Evolutionary conservation across 2,797 vertebrate species (phyloP), one percentile per base, ranked within the genome.

Genomic region (Anas acuta): DNA sequence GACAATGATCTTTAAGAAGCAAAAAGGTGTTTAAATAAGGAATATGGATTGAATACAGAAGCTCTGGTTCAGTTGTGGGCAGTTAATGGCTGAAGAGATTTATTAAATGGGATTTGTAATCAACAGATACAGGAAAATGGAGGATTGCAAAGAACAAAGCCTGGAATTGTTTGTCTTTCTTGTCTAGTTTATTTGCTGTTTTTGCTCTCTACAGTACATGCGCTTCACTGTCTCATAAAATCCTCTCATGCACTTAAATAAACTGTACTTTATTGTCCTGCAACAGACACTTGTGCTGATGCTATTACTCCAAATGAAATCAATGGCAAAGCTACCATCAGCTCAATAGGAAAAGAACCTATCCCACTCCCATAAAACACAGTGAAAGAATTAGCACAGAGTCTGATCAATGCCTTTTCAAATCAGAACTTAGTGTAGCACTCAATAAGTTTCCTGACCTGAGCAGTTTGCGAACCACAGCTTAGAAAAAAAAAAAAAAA

Each of bases 291-390:
- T 95, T 92, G 67, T 85, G 71, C 72, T 91, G 94, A 93, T 84
- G 89, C 91, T 90, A 90, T 96, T 96, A 92, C 87, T 96, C 74
- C 85, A 92, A 89, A 93, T 93, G 74, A 96, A 96, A 96, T 95
- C 94, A 95, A 95, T 95, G 90, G 54, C 74, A 96, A 41, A 94
- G 71, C 65, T 87, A 45, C 90, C 74, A 37, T 43, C 77, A 77
- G 77, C 80, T 95, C 67, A 7, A 73, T 92, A 83, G 90, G 72
- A 88, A 90, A 53, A 80, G 64, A 96, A 54, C 83, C 82, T 84
- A 74, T 53, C 67, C 74, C 69, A 47, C 67, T 83, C 41, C 71
- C 88, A 89, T 94, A 96, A 96, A 96, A 79, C 77, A 87, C 11
- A 0, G 57, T 16, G 61, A 74, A 96, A 65, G 94, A 95, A 96